phyloP scores from a whole-genome alignment of 2,888 invertebrate species.

The Drosophila putrida region DNA sequence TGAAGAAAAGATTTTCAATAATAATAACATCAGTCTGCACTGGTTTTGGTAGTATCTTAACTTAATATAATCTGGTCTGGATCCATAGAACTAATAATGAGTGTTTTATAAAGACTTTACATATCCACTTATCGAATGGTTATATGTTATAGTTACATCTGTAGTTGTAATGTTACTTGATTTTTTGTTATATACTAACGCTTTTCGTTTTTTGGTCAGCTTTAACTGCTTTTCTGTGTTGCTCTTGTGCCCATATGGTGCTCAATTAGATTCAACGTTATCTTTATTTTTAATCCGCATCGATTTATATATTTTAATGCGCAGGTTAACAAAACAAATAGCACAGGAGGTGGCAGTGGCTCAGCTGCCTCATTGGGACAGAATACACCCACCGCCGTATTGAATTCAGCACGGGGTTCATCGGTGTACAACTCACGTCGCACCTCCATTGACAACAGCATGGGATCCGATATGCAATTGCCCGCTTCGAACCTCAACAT shows the following conservation, averaged over 20 bases:
- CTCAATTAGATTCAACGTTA: background rate
- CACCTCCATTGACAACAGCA: conserved; percentile 83
- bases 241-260: conserved; percentile 13
- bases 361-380: conserved; percentile 73
- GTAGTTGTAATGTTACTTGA: conserved; percentile 45
- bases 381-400: conserved; percentile 77
- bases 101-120: conserved; percentile 15
- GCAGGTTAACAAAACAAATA: conserved; percentile 62
- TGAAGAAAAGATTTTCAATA: background rate
- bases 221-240: conserved; percentile 44
- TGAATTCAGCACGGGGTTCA: conserved; percentile 80
- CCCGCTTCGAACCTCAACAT: conserved; percentile 76
- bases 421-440: conserved; percentile 84
- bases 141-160: conserved; percentile 24
- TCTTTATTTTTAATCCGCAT: conserved; percentile 2
- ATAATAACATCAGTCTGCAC: conserved; percentile 25
- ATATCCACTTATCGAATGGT: conserved; percentile 16
- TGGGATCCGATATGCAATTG: conserved; percentile 79
- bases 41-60: conserved; percentile 49
- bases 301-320: conserved; percentile 18
- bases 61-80: conserved; percentile 8
- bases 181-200: conserved; percentile 57
- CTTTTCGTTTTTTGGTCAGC: conserved; percentile 51
- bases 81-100: conserved; percentile 10
- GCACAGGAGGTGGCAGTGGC: conserved; percentile 50